Evolutionary conservation across 37 sponge, comb jelly and placozoan genomes (phyloP), one percentile per base, ranked within the genome.

Genomic region (Tethya wilhelma): DNA sequence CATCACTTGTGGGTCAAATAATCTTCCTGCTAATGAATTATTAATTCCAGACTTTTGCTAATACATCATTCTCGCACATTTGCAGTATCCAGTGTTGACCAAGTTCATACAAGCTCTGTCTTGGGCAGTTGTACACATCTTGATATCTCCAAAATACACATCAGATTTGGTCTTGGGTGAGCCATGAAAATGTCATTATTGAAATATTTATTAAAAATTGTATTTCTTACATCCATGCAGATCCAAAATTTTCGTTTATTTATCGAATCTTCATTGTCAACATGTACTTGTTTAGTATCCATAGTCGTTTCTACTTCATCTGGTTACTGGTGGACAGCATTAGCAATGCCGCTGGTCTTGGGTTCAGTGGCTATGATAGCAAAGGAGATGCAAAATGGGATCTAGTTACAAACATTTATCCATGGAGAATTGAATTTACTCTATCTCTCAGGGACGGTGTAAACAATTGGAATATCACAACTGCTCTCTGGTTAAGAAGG

Each of bases 361-460:
- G 96, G 11, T 92, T 92, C 84, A 72, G 74, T 67, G 96, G 93
- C 30, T 89, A 90, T 62, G 82, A 96, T 67, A 71, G 79, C 3
- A 29, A 65, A 3, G 90, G 90, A 4, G 64, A 76, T 11, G 80
- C 90, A 23, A 64, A 86, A 66, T 96, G 96, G 96, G 70, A 86
- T 56, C 46, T 85, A 30, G 65, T 71, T 7, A 79, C 71, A 11
- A 84, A 87, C 8, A 42, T 86, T 17, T 11, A 64, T 4, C 67
- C 79, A 1, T 9, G 64, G 28, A 65, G 62, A 20, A 38, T 86
- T 25, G 93, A 93, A 74, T 74, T 88, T 71, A 82, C 72, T 40
- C 82, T 62, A n/a, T 88, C 57, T 31, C 68, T 79, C n/a, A 81
- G 82, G 34, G 53, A 14, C 17, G 40, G 53, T 17, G 63, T 82